Evolutionary conservation across 1,140 invertebrate genomes (phyloP), one percentile per base, ranked within the genome.

Genomic region (Theocolax elegans): DNA sequence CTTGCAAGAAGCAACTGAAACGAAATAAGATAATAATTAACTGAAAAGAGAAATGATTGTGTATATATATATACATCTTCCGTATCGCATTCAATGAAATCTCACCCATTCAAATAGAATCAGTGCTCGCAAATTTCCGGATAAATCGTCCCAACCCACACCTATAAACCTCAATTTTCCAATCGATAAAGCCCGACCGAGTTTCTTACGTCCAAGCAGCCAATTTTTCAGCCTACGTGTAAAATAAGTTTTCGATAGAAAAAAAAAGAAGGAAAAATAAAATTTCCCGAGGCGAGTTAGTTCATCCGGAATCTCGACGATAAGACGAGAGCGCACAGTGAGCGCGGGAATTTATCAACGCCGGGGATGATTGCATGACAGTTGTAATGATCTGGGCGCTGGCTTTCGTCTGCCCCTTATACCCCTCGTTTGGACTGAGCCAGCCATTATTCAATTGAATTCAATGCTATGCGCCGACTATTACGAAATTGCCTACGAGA

Each of bases 401-500:
- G 77, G 69, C 79, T 77, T 78, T 80, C 75, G 75, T 69, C 53
- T 72, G 75, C 72, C 74, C 73, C 72, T 62, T 40, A 74, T 3
- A 19, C 53, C 53, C 31, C 53, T 17, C 31, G 10, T 10, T 35
- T 49, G 46, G n/a, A n/a, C n/a, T n/a, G n/a, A n/a, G n/a, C 6
- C 27, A 75, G 29, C 78, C 76, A 84, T 86, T 85, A 85, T 85
- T 84, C 83, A 86, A 86, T 86, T 86, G 83, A 85, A 86, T 85
- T 84, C 82, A 84, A 84, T 85, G 81, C 77, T 85, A 83, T 75
- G 60, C 76, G 71, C 71, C 76, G 77, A 81, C 81, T 78, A 85
- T 85, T 85, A 84, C 81, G 82, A 80, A 86, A 86, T 86, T 86
- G 81, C 79, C 79, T 80, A 81, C 82, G 81, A 83, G 83, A 86